These are phyloP conservation scores for Tetrax tetrax DNA, from an alignment of 2,113 vertebrate species.

Conservation along the genomic window DNA sequence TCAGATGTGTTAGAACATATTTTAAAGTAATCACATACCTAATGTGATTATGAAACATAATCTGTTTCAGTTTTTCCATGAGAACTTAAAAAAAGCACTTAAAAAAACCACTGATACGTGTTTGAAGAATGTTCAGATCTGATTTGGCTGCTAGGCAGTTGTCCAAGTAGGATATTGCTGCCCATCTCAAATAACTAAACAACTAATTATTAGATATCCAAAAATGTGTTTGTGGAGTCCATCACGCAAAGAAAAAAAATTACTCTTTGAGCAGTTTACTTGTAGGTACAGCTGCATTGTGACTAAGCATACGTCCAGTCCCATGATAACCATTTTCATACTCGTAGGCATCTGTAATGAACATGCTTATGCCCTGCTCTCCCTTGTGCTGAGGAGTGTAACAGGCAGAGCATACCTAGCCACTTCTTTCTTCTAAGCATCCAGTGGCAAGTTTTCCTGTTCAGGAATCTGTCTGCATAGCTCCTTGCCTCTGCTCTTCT, in stretches of 20 bases:
- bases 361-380: neutral
- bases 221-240: neutral
- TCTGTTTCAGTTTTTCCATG: neutral
- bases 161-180: neutral
- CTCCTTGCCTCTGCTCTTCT: neutral
- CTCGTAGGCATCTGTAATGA: neutral
- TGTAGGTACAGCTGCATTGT: neutral
- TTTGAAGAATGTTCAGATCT: neutral
- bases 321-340: fast-evolving
- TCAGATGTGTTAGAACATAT: neutral
- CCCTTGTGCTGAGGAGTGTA: neutral
- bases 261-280: neutral
- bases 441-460: neutral
- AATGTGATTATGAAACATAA: too few relatives aligned
- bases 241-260: neutral
- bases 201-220: neutral
- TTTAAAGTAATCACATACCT: neutral
- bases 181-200: neutral
- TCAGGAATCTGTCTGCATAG: neutral
- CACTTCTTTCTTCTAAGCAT: neutral
- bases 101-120: neutral
- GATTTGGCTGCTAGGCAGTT: neutral
- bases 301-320: neutral
- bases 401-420: neutral
- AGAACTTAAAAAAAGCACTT: neutral